Conservation (phyloP, 1,140 invertebrate genomes). For the Acyrthosiphon pisum region DNA sequence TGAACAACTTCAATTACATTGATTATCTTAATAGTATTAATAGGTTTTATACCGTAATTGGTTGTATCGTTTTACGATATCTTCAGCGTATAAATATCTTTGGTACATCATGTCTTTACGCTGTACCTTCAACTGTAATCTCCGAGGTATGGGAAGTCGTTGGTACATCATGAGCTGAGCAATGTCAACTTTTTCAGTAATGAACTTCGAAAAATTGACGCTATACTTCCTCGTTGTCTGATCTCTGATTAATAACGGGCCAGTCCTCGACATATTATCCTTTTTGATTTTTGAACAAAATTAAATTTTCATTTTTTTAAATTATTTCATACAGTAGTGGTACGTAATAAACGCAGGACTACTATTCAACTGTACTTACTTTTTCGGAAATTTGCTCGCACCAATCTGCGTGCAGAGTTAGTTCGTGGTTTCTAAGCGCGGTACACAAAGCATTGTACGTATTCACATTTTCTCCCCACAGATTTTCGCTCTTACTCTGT, state of each 20-base stretch:
- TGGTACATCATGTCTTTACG: not conserved
- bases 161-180: slow-evolving; percentile 21
- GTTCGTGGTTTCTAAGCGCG: not conserved
- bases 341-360: not conserved
- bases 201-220: slow-evolving; percentile 20
- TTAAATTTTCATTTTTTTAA: not conserved
- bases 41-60: not conserved
- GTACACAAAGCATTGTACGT: not conserved
- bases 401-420: not conserved
- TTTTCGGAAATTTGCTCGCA: not conserved
- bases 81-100: not conserved
- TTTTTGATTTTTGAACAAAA: not conserved
- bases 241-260: not conserved
- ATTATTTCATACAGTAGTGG: not conserved
- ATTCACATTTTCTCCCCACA: not conserved
- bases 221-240: not conserved
- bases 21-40: not conserved
- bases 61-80: not conserved
- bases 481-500: not conserved
- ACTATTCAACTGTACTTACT: not conserved
- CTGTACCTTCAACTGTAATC: not conserved
- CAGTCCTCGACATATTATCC: not conserved
- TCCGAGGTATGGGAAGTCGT: not conserved
- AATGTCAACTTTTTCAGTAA: not conserved
- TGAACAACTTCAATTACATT: not conserved